Evolutionary conservation across 1,140 invertebrate genomes (phyloP).

Genomic region (Aphidius gifuensis): DNA sequence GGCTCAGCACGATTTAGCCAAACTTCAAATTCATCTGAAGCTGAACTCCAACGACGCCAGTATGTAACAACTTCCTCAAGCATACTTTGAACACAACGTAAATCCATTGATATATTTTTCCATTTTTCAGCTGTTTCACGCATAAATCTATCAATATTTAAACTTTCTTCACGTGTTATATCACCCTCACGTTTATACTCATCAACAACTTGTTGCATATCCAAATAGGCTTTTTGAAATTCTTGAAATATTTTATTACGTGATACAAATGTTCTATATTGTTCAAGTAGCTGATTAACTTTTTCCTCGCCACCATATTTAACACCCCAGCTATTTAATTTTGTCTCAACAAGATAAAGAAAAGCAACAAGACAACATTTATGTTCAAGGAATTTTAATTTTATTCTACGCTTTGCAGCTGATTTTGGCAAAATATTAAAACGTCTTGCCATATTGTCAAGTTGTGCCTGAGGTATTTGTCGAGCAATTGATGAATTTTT

Average conservation of each 20-base stretch:
- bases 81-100: constrained; percentile 84
- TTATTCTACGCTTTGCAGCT: constrained; percentile 73
- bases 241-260: constrained; percentile 90
- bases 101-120: constrained; percentile 85
- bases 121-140: constrained; percentile 82
- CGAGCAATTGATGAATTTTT: constrained; percentile 61
- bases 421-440: constrained; percentile 68
- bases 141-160: constrained; percentile 80
- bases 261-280: constrained; percentile 89
- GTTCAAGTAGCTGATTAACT: constrained; percentile 78
- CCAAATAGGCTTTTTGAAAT: constrained; percentile 87
- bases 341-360: constrained; percentile 83
- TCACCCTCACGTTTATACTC: constrained; percentile 85
- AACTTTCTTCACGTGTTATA: constrained; percentile 71
- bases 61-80: constrained; percentile 84
- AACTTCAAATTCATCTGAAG: constrained; percentile 70
- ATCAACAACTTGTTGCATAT: constrained; percentile 88
- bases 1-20: constrained; percentile 81
- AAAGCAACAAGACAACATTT: constrained; percentile 90
- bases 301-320: constrained; percentile 84
- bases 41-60: constrained; percentile 79
- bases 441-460: constrained; percentile 75
- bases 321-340: constrained; percentile 81
- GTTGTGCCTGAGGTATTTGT: constrained; percentile 71
- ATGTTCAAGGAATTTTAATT: constrained; percentile 85